Base-by-base conservation (phyloP, 92 coral and sea anemone species). In the Actinostola sp. region DNA sequence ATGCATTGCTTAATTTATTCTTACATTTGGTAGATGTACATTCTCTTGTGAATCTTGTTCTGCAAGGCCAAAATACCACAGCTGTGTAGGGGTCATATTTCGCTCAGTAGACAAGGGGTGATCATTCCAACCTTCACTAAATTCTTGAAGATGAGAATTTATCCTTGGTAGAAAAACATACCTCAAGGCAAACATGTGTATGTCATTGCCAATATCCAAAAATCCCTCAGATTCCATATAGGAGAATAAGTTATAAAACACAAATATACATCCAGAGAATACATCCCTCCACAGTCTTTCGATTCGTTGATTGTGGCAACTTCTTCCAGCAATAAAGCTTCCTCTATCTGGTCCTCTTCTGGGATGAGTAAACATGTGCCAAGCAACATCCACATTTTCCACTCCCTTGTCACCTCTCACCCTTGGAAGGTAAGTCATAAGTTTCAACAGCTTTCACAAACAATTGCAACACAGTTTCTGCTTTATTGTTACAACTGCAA, bases 1-100 rank as follows among this genome's bases (percentile, higher is more conserved):
- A n/a, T n/a, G n/a, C n/a, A n/a, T n/a, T n/a, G n/a, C n/a, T n/a
- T n/a, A n/a, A n/a, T n/a, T n/a, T n/a, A n/a, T n/a, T n/a, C n/a
- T n/a, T n/a, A n/a, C n/a, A n/a, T n/a, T n/a, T n/a, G n/a, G n/a
- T n/a, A n/a, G n/a, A n/a, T n/a, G n/a, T n/a, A n/a, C n/a, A n/a
- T n/a, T n/a, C n/a, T n/a, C n/a, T n/a, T n/a, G n/a, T n/a, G n/a
- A n/a, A n/a, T n/a, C n/a, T n/a, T n/a, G n/a, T n/a, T n/a, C n/a
- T n/a, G n/a, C n/a, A n/a, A 79, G 83, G 38, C 93, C 92, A 83
- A 84, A 83, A 1, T 78, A 20, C 89, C 93, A 88, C 0, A 88
- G 89, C 45, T 88, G 92, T 19, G 85, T 60, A 25, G 88, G 93
- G 24, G 86, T 67, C 86, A 88, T 78, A 66, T 83, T 83, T 28